Percentiles rank a stretch among this genome's conserved stretches.
These are phyloP conservation scores for Fulmarus glacialis DNA, from an alignment of 2,113 vertebrate species.

Conservation along the genomic window DNA sequence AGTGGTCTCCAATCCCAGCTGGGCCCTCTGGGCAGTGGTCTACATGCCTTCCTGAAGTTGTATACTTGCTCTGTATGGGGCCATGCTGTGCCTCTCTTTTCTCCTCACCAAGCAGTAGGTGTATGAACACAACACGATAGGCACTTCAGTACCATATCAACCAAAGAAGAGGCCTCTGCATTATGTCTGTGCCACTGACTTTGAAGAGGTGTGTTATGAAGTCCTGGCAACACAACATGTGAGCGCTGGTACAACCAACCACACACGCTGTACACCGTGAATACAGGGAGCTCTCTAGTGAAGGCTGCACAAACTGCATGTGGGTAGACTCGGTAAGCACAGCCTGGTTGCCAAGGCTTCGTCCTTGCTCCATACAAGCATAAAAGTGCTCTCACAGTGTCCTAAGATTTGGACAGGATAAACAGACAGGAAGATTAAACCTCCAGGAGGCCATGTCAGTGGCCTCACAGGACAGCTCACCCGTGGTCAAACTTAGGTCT, in stretches of 20 bases:
- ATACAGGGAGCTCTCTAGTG: neutral
- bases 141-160: neutral
- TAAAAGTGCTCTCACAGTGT: neutral
- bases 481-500: neutral
- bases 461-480: neutral
- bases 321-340: neutral
- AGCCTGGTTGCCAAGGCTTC: neutral
- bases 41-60: neutral
- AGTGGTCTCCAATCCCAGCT: neutral
- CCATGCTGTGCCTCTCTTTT: neutral
- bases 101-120: neutral
- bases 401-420: neutral
- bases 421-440: neutral
- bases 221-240: neutral
- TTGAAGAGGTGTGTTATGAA: neutral
- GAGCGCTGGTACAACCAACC: neutral
- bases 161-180: neutral
- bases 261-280: accelerated
- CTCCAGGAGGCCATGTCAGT: neutral
- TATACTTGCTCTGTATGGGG: neutral
- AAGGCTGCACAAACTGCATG: neutral
- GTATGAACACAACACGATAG: neutral
- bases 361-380: neutral
- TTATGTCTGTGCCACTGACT: neutral
- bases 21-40: neutral